Percentiles rank a stretch among this genome's conserved stretches.
Conservation (phyloP, 2,113 vertebrate species). For the Pachypanchax playfairii region DNA sequence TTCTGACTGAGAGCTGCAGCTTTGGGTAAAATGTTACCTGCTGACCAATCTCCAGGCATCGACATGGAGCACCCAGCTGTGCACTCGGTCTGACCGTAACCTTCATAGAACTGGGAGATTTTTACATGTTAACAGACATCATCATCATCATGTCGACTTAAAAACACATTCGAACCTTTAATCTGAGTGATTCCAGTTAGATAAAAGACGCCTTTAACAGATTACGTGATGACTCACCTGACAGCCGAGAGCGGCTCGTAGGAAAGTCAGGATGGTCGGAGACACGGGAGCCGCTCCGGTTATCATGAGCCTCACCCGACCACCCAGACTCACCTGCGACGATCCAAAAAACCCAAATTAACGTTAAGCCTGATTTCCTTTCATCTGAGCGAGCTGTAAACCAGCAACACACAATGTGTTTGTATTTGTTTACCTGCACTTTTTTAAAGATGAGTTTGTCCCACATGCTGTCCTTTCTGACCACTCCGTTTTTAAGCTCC, state of each 20-base stretch:
- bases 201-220: background rate
- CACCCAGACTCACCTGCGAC: slow-evolving; percentile 89
- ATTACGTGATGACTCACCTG: slow-evolving; percentile 91
- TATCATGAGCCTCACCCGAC: slow-evolving; percentile 89
- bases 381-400: too few relatives aligned
- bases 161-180: background rate
- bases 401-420: too few relatives aligned
- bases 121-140: too few relatives aligned
- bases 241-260: slow-evolving; percentile 92
- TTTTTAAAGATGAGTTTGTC: slow-evolving; percentile 95
- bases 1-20: too few relatives aligned
- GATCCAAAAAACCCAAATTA: background rate
- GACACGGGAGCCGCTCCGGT: slow-evolving; percentile 96
- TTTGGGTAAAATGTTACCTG: slow-evolving; percentile 79
- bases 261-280: slow-evolving; percentile 90
- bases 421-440: slow-evolving; percentile 85
- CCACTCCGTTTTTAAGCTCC: slow-evolving; percentile 89
- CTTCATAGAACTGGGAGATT: slow-evolving; percentile 99
- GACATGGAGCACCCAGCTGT: slow-evolving; percentile 90
- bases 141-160: too few relatives aligned
- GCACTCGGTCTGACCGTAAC: slow-evolving; percentile 98
- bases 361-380: too few relatives aligned
- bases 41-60: slow-evolving; percentile 93
- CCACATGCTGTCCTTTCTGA: slow-evolving; percentile 94
- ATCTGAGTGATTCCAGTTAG: background rate